A percentile compares a stretch with the other conserved stretches of the same genome.
Conservation (phyloP, 2,888 invertebrate genomes). For the Smittia aterrima region DNA sequence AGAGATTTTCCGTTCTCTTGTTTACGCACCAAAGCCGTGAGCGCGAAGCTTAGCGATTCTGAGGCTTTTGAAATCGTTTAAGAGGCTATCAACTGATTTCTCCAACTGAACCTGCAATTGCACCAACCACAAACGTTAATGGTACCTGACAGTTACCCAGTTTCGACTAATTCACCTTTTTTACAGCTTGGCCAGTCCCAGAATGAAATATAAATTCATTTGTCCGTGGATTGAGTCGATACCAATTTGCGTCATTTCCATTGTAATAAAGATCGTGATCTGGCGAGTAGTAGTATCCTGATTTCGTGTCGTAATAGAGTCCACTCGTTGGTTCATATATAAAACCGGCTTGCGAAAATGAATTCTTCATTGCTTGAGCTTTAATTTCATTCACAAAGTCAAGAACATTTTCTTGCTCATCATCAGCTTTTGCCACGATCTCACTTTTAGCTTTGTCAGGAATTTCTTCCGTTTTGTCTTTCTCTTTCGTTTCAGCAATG, state of each 20-base stretch:
- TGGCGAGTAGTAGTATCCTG: constrained; percentile 89
- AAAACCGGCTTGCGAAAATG: constrained; percentile 72
- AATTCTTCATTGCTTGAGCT: constrained; percentile 68
- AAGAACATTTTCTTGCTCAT: constrained; percentile 44
- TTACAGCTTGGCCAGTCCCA: constrained; percentile 57
- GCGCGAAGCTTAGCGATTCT: constrained; percentile 57
- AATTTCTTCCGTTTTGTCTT: constrained; percentile 42
- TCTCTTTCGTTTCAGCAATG: constrained; percentile 46
- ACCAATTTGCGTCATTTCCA: constrained; percentile 79
- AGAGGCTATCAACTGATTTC: constrained; percentile 48
- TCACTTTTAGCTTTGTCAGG: not conserved
- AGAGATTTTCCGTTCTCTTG: not conserved
- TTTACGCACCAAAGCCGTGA: constrained; percentile 58
- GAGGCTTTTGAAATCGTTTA: constrained; percentile 52
- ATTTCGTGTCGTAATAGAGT: constrained; percentile 79
- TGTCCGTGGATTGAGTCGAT: constrained; percentile 73
- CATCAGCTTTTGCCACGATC: constrained; percentile 17
- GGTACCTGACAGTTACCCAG: too few relatives aligned
- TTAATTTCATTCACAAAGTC: constrained; percentile 74
- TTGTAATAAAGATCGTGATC: constrained; percentile 86
- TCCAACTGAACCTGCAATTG: constrained; percentile 29
- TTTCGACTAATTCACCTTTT: constrained; percentile 42
- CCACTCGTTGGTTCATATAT: constrained; percentile 64
- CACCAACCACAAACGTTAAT: too few relatives aligned
- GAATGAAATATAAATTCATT: constrained; percentile 79